Evolutionary conservation across 2,113 vertebrate genomes (phyloP), one percentile per base, ranked within the genome.

Genomic region (Anolis carolinensis): DNA sequence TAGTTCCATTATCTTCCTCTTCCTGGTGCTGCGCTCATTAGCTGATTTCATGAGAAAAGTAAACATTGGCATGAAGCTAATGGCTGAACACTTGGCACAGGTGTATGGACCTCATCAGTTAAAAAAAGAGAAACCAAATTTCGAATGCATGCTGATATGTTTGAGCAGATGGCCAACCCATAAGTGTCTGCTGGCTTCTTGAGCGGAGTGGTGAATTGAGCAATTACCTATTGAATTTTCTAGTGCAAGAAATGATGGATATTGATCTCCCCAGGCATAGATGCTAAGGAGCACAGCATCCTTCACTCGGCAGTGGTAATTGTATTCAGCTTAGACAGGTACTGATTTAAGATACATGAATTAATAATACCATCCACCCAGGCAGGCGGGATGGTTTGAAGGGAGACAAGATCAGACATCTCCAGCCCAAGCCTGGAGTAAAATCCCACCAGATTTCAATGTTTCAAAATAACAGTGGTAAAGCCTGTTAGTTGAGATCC

Each of bases 221-320:
- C 67, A 86, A 89, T 94, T 92, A 92, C 89, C 90, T 82, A 93
- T 52, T 67, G 81, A 86, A 91, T 89, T 85, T 93, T 92, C 89
- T 68, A 87, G 76, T 89, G 89, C 34, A 89, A 85, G 67, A 87
- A 84, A 76, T 59, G 90, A 68, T 86, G 55, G 85, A 65, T 82
- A 77, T 90, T 87, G 88, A 89, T 86, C 87, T 89, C 70, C 87
- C 86, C 63, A 89, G 68, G 52, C 18, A 83, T 79, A 55, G 78
- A 83, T 91, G 63, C 36, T 68, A 82, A 36, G 36, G 30, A 71
- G 18, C 81, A 39, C 2, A 16, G 77, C 50, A 90, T 81, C 50
- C 73, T 39, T 68, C 93, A 39, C 75, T 90, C 73, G 81, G 79
- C 74, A 82, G 34, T 63, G 20, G 16, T 90, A 44, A 74, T 71